Conservation (phyloP, 2,888 invertebrate genomes). For the Meiosimyza platycephala region DNA sequence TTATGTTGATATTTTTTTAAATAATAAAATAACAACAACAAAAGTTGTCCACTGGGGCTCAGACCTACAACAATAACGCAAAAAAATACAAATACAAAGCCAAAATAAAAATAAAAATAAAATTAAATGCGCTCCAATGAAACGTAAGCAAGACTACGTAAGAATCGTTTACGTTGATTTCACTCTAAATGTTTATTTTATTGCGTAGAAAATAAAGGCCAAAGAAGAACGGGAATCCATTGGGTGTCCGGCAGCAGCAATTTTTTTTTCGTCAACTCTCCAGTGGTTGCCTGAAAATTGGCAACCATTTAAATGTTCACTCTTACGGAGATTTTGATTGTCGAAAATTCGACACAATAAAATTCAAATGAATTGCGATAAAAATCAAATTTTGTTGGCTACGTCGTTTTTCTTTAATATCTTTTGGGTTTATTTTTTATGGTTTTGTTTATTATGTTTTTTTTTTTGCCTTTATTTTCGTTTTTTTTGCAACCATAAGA, state of each 20-base stretch:
- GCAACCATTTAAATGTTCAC: slow-evolving; percentile 26
- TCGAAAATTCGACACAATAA: slow-evolving; percentile 55
- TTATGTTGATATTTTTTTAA: slow-evolving; percentile 24
- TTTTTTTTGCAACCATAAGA: slow-evolving; percentile 6
- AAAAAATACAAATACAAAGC: slow-evolving; percentile 44
- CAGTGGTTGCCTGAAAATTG: slow-evolving; percentile 5
- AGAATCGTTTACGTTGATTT: slow-evolving; percentile 62
- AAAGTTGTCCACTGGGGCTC: slow-evolving; percentile 25
- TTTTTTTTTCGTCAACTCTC: background rate
- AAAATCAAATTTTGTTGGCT: slow-evolving; percentile 62
- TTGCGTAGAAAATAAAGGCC: slow-evolving; percentile 64
- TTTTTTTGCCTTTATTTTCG: slow-evolving; percentile 12
- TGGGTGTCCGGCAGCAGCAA: background rate
- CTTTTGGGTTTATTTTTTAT: background rate
- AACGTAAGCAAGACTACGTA: slow-evolving; percentile 47
- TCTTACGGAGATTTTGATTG: slow-evolving; percentile 19
- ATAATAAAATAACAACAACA: slow-evolving; percentile 15
- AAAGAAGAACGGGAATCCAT: slow-evolving; percentile 42
- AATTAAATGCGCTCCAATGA: slow-evolving; percentile 63
- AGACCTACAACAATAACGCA: slow-evolving; percentile 1
- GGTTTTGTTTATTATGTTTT: background rate
- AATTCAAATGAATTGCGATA: slow-evolving; percentile 66
- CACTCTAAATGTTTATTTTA: slow-evolving; percentile 64
- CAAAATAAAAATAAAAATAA: slow-evolving; percentile 54
- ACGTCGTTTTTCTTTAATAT: slow-evolving; percentile 8